Conservation (phyloP, 2,797 vertebrate genomes). For the Acanthurus lineatus region DNA sequence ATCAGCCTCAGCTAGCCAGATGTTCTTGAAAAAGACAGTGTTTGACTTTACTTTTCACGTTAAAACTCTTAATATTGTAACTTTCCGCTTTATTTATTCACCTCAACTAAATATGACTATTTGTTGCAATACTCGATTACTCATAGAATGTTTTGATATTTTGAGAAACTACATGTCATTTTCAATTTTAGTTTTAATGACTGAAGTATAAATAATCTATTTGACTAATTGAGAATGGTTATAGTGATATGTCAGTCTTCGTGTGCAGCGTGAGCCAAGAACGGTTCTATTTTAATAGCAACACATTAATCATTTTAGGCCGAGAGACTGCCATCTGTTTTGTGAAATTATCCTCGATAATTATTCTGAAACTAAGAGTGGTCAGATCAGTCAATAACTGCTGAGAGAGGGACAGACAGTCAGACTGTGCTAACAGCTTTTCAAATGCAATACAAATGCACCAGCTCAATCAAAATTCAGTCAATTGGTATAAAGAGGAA, state of each 20-base stretch:
- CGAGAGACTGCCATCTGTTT: slow-evolving; percentile 56
- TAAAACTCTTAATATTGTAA: no score
- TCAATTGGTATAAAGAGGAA: slow-evolving; percentile 29
- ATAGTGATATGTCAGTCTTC: slow-evolving; percentile 6
- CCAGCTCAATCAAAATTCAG: slow-evolving; percentile 32
- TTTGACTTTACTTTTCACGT: no score
- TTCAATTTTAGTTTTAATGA: slow-evolving; percentile 19
- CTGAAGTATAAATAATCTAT: slow-evolving; percentile 10
- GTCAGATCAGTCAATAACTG: slow-evolving; percentile 60
- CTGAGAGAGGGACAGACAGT: slow-evolving; percentile 43
- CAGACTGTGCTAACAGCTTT: slow-evolving; percentile 31
- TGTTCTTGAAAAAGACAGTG: no score
- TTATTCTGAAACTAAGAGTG: slow-evolving; percentile 56
- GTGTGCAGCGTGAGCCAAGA: slow-evolving; percentile 7
- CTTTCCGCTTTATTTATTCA: no score
- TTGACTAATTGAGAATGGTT: slow-evolving; percentile 32
- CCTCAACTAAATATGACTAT: no score
- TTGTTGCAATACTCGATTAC: no score
- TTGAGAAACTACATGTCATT: slow-evolving; percentile 11
- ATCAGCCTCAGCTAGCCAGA: no score
- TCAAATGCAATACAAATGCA: slow-evolving; percentile 45
- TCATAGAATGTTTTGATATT: no score
- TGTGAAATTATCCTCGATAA: slow-evolving; percentile 52
- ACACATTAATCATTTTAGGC: slow-evolving; percentile 33
- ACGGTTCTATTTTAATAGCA: slow-evolving; percentile 27